phyloP scores from a whole-genome alignment of 2,888 invertebrate species.

The Leucoma salicis region DNA sequence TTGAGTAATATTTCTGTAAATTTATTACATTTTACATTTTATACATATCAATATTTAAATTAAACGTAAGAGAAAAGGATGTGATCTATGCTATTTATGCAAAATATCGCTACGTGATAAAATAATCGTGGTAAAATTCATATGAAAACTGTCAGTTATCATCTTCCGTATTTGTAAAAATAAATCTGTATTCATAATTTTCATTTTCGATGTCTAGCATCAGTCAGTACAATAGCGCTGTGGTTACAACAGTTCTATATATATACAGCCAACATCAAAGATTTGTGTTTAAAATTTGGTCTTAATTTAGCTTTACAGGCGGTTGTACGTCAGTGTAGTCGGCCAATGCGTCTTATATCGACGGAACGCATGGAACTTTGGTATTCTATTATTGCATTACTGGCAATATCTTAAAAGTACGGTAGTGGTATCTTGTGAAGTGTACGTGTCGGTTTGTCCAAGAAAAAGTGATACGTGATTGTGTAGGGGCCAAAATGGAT shows the following conservation, averaged over 20 bases:
- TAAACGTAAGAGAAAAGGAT: too few species aligned
- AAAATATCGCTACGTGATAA: too few species aligned
- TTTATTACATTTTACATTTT: too few species aligned
- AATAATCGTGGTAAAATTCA: too few species aligned
- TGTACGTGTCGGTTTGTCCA: constrained; percentile 30
- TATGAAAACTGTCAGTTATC: too few species aligned
- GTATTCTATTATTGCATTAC: constrained; percentile 37
- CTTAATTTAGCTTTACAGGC: constrained; percentile 83
- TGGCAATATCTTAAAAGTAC: constrained; percentile 33
- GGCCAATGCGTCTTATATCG: constrained; percentile 79
- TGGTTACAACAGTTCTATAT: constrained; percentile 62
- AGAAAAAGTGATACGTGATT: constrained; percentile 22
- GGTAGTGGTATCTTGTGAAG: constrained; percentile 26
- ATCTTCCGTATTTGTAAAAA: too few species aligned
- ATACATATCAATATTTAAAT: too few species aligned
- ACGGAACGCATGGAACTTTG: constrained; percentile 46
- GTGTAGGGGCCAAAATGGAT: constrained; percentile 75
- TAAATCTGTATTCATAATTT: not conserved
- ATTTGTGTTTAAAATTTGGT: constrained; percentile 83
- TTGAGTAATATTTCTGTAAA: too few species aligned
- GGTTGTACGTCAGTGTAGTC: constrained; percentile 76
- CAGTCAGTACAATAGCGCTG: constrained; percentile 19
- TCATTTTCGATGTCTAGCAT: not conserved
- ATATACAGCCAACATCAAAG: constrained; percentile 64
- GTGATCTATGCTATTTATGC: too few species aligned